These are phyloP conservation scores for Ridgeia piscesae DNA, from an alignment of 1,140 invertebrate species.

Conservation along the genomic window DNA sequence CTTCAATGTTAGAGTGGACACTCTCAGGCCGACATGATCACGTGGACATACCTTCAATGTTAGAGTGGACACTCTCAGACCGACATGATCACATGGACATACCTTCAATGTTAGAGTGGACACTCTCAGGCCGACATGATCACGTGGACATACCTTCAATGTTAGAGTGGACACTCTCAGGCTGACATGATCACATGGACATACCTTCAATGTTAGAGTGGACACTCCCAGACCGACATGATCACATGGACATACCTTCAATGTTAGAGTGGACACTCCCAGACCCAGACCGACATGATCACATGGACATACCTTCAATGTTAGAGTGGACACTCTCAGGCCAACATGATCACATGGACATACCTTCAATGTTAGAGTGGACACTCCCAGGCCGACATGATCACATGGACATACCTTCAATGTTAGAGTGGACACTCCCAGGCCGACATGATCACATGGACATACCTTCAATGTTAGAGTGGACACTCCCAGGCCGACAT, in stretches of 20 bases:
- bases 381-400: conserved; percentile 28
- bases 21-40: conserved; percentile 19
- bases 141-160: conserved; percentile 38
- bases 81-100: conserved; percentile 16
- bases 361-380: conserved; percentile 41
- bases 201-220: conserved; percentile 42
- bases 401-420: conserved; percentile 37
- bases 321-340: conserved; percentile 35
- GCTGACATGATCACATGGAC: conserved; percentile 4
- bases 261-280: conserved; percentile 39
- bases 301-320: conserved; percentile 39
- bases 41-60: conserved; percentile 40
- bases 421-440: conserved; percentile 36
- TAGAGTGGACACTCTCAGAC: conserved; percentile 34
- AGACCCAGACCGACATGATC: background rate
- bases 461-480: conserved; percentile 42
- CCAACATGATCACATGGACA: conserved; percentile 6
- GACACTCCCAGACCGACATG: conserved; percentile 28
- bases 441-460: background rate
- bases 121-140: conserved; percentile 22
- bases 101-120: conserved; percentile 43
- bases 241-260: conserved; percentile 34
- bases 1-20: conserved; percentile 40
- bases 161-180: conserved; percentile 35
- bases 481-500: conserved; percentile 29